Conservation (phyloP, 1,140 invertebrate genomes). For the Bombus ignitus region DNA sequence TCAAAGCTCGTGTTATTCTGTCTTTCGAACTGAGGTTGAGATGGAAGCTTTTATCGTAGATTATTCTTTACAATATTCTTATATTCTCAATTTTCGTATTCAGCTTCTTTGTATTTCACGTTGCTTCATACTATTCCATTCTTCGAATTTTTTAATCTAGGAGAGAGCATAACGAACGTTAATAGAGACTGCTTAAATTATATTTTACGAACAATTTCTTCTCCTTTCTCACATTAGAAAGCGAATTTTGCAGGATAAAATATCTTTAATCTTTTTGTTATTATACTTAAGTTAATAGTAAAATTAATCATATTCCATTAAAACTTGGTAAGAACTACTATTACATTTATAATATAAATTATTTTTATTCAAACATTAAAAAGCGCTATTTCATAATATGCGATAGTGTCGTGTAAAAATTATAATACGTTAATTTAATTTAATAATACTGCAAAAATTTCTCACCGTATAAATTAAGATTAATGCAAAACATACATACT, state of each 20-base stretch:
- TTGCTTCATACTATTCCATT: neutral
- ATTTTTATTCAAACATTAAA: neutral
- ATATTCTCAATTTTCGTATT: conserved; percentile 37
- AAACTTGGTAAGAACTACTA: too few relatives aligned
- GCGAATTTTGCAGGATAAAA: neutral
- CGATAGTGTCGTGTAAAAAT: too few relatives aligned
- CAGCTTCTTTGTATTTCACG: neutral
- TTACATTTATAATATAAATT: neutral
- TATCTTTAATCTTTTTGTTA: neutral
- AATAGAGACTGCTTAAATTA: neutral
- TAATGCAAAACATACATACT: too few relatives aligned
- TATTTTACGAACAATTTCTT: neutral
- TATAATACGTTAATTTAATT: too few relatives aligned
- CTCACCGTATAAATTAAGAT: too few relatives aligned
- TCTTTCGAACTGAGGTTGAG: conserved; percentile 28
- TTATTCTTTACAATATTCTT: conserved; percentile 23
- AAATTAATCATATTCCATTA: too few relatives aligned
- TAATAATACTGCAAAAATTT: too few relatives aligned
- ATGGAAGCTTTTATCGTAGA: conserved; percentile 33
- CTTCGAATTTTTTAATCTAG: neutral
- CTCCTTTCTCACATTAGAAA: neutral
- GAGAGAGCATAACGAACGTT: neutral
- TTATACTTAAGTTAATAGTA: neutral
- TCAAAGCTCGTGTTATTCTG: conserved; percentile 19
- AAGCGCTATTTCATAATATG: too few relatives aligned